Conservation (phyloP, 2,888 invertebrate species). For the Cephus sareptanus region DNA sequence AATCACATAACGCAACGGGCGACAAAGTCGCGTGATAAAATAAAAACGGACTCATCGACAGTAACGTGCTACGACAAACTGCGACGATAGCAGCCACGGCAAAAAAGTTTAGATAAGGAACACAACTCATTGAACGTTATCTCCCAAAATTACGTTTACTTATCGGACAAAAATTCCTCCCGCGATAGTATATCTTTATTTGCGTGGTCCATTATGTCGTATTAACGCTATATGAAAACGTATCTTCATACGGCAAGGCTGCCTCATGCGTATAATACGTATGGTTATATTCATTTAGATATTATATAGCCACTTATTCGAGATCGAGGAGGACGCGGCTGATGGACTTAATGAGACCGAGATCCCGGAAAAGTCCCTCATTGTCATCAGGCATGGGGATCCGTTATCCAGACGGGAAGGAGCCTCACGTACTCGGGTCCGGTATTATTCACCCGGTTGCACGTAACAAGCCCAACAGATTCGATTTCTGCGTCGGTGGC, state of each 20-base stretch:
- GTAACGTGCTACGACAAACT: not conserved
- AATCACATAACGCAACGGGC: not conserved
- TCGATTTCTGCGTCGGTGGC: conserved; percentile 3
- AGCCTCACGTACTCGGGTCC: not conserved
- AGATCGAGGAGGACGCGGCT: not conserved
- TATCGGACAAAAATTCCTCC: not conserved
- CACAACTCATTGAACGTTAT: not conserved
- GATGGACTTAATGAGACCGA: not conserved
- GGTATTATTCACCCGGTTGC: not conserved
- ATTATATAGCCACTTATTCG: not conserved
- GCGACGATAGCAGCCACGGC: not conserved
- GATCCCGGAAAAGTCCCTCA: not conserved
- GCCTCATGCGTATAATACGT: not conserved
- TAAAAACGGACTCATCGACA: not conserved
- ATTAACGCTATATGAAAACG: not conserved
- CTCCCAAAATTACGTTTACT: not conserved
- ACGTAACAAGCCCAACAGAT: conserved; percentile 1
- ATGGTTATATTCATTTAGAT: not conserved
- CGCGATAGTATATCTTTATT: not conserved
- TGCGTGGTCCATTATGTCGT: not conserved
- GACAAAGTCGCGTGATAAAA: not conserved
- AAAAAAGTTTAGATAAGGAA: not conserved
- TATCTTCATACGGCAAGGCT: not conserved
- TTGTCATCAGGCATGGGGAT: not conserved
- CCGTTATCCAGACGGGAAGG: not conserved